These are phyloP conservation scores for Dendronephthya gigantea DNA, from an alignment of 64 coral and sea anemone genomes.

Conservation along the genomic window DNA sequence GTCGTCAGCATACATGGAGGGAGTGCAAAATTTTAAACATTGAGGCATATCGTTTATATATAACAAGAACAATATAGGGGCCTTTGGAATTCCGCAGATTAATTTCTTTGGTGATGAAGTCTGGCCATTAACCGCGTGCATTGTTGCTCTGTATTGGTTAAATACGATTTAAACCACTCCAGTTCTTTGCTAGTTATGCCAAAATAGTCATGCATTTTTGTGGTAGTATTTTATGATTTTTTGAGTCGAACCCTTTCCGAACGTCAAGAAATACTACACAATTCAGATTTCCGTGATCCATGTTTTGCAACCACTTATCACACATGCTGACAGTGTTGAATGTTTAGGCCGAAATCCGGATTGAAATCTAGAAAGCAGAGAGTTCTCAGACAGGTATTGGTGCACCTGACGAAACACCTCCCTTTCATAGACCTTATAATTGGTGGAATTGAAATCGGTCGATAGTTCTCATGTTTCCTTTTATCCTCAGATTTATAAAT, in stretches of 20 bases:
- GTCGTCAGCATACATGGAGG: too few relatives aligned
- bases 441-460: too few relatives aligned
- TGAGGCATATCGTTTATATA: too few relatives aligned
- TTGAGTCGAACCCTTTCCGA: constrained; percentile 20
- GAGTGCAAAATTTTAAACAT: too few relatives aligned
- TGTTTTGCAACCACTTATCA: too few relatives aligned
- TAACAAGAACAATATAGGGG: too few relatives aligned
- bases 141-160: constrained; percentile 31
- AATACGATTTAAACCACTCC: constrained; percentile 13
- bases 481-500: neutral
- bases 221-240: constrained; percentile 18
- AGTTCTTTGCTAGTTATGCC: neutral
- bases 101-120: neutral
- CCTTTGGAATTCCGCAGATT: constrained; percentile 2
- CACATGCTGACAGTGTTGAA: neutral
- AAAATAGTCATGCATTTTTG: constrained; percentile 11
- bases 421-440: neutral
- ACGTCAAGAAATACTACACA: constrained; percentile 20
- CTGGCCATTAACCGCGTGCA: neutral
- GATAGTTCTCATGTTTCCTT: neutral
- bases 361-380: neutral
- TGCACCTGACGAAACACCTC: constrained; percentile 5
- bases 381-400: neutral
- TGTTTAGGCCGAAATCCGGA: constrained; percentile 4
- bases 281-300: constrained; percentile 14